These are phyloP conservation scores for Miltochrista miniata DNA, from an alignment of 2,888 invertebrate species.

Conservation along the genomic window DNA sequence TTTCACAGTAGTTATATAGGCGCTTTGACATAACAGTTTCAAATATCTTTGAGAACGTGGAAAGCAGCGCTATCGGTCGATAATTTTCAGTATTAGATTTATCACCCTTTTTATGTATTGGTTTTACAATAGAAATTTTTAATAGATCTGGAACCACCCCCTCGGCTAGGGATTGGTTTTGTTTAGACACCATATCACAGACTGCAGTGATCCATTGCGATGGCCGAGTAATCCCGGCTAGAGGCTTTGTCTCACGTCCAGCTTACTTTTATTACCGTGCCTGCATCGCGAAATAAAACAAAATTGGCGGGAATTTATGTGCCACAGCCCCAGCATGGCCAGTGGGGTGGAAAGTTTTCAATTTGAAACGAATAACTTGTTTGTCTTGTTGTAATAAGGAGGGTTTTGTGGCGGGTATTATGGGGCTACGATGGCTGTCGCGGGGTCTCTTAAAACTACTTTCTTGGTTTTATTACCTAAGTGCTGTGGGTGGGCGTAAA, in stretches of 20 bases:
- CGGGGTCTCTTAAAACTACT: constrained; percentile 80
- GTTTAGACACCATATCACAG: constrained; percentile 74
- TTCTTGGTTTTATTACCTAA: constrained; percentile 80
- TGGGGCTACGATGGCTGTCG: constrained; percentile 74
- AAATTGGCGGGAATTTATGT: constrained; percentile 83
- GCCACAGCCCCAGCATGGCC: constrained; percentile 74
- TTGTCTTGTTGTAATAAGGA: constrained; percentile 79
- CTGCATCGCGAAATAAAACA: constrained; percentile 82
- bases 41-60: too few species aligned
- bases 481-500: constrained; percentile 66
- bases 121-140: too few species aligned
- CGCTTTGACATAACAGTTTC: too few species aligned
- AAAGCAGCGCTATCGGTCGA: too few species aligned
- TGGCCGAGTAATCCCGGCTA: constrained; percentile 77
- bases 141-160: too few species aligned
- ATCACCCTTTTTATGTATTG: too few species aligned
- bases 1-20: too few species aligned
- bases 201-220: constrained; percentile 78
- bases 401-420: constrained; percentile 77
- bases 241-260: constrained; percentile 82
- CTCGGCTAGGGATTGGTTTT: too few species aligned
- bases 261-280: constrained; percentile 83
- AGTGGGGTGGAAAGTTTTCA: constrained; percentile 83
- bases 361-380: constrained; percentile 83
- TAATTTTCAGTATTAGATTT: too few species aligned